Conservation (phyloP, 2,113 vertebrate genomes). For the Eptesicus fuscus region DNA sequence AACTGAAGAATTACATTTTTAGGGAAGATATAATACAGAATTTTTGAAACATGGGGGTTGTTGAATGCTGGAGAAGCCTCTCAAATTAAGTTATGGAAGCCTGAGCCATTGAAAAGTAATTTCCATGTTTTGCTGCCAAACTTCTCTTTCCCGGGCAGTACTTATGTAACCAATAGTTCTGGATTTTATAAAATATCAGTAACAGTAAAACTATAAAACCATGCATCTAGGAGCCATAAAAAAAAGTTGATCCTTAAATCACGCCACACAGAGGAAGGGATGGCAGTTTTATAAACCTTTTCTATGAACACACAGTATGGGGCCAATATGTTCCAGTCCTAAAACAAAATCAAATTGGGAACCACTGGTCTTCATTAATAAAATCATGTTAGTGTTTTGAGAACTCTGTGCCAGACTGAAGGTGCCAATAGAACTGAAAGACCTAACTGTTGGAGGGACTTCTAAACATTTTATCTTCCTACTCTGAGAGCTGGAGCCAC, state of each 20-base stretch:
- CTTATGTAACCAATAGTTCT: background rate
- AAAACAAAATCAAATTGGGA: conserved; percentile 1
- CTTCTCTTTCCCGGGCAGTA: background rate
- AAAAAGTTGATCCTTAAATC: conserved; percentile 17
- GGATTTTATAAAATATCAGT: background rate
- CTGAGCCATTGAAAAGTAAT: background rate
- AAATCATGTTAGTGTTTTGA: background rate
- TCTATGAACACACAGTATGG: background rate
- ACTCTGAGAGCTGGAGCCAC: background rate
- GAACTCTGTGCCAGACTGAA: background rate
- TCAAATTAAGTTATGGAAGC: background rate
- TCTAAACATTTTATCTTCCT: background rate
- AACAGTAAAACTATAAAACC: conserved; percentile 38
- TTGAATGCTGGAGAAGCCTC: background rate
- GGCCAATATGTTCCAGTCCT: background rate
- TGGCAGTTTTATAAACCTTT: conserved; percentile 28
- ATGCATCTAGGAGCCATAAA: background rate
- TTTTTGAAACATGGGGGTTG: background rate
- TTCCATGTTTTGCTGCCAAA: conserved; percentile 6
- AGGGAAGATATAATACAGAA: background rate
- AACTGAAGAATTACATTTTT: background rate
- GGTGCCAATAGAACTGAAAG: background rate
- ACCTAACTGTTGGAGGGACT: background rate
- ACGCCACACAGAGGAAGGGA: background rate
- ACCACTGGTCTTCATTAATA: conserved; percentile 26